Base-by-base conservation (phyloP, 2,888 invertebrate species). In the Limnephilus rhombicus region DNA sequence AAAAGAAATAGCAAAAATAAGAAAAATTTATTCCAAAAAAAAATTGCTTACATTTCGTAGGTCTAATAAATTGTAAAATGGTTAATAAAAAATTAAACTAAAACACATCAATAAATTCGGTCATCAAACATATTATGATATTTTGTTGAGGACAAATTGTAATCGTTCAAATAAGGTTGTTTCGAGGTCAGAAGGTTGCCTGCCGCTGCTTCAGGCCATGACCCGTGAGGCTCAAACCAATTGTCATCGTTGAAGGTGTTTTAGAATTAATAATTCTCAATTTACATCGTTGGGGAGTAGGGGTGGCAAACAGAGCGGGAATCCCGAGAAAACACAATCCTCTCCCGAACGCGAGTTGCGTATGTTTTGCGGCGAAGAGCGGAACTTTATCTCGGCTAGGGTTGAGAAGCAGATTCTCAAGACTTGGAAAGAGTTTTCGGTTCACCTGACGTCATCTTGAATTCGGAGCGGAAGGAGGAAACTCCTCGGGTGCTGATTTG, bases 201-300 rank as follows among this genome's bases (percentile, higher is more conserved):
- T 4, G 15, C 18, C 53, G 3, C 53, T 53, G 18, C 53, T 53
- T 18, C 53, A 68, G 53, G 53, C 31, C 83, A 13, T 15, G 85
- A 49, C 49, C n/a, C 41, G 5, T n/a, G 49, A 45, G 15, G 4
- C n/a, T 37, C 85, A 24, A 85, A 85, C 82, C 91, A 89, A 92
- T 90, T 90, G 90, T 91, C 91, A 91, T 91, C 81, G 90, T 90
- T 81, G 88, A 86, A 91, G 86, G 89, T 91, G 85, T 89, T 91
- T 88, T 83, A 82, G 90, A 91, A 92, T 87, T 91, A 91, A 91
- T 90, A 91, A 87, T 90, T 90, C 87, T 90, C 80, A 90, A 92
- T 92, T 87, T 88, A 90, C 90, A 90, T 87, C 53, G 80, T 91
- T 80, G 80, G 37, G 37, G 24, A 88, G 88, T 91, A 45, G 80